Evolutionary conservation across 2,113 vertebrate genomes (phyloP).

Genomic region (Aspiorhynchus laticeps): DNA sequence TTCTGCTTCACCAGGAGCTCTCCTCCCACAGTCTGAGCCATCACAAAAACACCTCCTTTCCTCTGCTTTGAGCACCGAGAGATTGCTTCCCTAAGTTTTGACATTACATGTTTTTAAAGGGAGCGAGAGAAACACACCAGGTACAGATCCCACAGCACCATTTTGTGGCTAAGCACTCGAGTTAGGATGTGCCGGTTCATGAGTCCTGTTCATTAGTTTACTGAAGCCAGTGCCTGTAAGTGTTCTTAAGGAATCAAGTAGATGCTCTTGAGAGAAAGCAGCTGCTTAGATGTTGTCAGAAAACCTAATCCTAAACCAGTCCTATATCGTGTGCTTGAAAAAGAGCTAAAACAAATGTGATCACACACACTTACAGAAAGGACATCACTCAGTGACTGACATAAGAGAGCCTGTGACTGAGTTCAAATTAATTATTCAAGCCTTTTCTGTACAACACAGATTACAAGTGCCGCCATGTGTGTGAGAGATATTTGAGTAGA

Average conservation of each 20-base stretch:
- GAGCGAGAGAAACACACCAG: background rate
- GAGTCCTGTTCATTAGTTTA: constrained; percentile 42
- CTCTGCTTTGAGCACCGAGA: background rate
- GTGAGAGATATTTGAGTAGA: background rate
- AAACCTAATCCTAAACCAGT: constrained; percentile 18
- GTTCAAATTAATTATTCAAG: constrained; percentile 35
- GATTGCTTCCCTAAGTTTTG: background rate
- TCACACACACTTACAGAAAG: background rate
- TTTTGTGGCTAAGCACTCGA: background rate
- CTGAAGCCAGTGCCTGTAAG: constrained; percentile 16
- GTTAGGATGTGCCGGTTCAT: background rate
- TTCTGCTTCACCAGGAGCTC: background rate
- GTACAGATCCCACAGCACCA: background rate
- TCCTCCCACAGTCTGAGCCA: constrained; percentile 24
- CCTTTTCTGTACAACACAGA: constrained; percentile 21
- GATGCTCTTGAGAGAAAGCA: constrained; percentile 1
- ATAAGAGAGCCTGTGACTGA: constrained; percentile 22
- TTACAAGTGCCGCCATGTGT: background rate
- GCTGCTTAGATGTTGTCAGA: constrained; percentile 27
- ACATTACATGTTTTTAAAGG: background rate
- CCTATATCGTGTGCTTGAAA: background rate
- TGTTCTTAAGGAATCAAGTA: constrained; percentile 24
- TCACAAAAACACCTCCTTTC: constrained; percentile 13
- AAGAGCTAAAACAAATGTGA: background rate
- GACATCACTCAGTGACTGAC: constrained; percentile 17